Conservation (phyloP, 2,888 invertebrate genomes). For the Alloscopus bannaensis region DNA sequence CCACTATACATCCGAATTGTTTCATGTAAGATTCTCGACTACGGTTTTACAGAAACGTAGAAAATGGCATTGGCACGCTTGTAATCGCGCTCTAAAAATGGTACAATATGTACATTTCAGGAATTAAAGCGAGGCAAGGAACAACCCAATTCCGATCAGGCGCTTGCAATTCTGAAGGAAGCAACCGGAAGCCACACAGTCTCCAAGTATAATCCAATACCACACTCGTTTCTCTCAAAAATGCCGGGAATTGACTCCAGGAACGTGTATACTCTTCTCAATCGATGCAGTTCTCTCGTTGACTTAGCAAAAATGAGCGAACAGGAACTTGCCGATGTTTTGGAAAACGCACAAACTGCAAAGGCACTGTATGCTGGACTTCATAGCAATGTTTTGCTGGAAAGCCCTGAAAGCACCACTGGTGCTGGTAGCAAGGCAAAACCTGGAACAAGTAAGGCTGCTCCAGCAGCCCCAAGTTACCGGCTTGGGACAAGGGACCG, state of each 20-base stretch:
- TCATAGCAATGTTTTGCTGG: slow-evolving; percentile 59
- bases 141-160: slow-evolving; percentile 86
- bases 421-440: neutral
- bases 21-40: slow-evolving; percentile 82
- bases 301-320: slow-evolving; percentile 75
- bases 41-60: too few species aligned
- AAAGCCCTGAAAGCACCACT: neutral
- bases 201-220: slow-evolving; percentile 83
- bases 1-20: slow-evolving; percentile 95
- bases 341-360: slow-evolving; percentile 84
- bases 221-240: slow-evolving; percentile 89
- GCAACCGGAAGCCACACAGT: slow-evolving; percentile 75
- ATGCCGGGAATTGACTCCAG: slow-evolving; percentile 92
- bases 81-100: too few species aligned
- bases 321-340: slow-evolving; percentile 79
- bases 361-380: slow-evolving; percentile 80
- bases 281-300: slow-evolving; percentile 83
- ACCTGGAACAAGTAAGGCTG: neutral
- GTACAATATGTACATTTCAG: slow-evolving; percentile 54
- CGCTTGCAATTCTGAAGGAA: slow-evolving; percentile 82
- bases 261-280: slow-evolving; percentile 87
- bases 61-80: too few species aligned
- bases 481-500: neutral
- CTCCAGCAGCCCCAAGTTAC: neutral
- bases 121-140: slow-evolving; percentile 83